Evolutionary conservation across 2,113 vertebrate genomes (phyloP).

Genomic region (Gobiocypris rarus): DNA sequence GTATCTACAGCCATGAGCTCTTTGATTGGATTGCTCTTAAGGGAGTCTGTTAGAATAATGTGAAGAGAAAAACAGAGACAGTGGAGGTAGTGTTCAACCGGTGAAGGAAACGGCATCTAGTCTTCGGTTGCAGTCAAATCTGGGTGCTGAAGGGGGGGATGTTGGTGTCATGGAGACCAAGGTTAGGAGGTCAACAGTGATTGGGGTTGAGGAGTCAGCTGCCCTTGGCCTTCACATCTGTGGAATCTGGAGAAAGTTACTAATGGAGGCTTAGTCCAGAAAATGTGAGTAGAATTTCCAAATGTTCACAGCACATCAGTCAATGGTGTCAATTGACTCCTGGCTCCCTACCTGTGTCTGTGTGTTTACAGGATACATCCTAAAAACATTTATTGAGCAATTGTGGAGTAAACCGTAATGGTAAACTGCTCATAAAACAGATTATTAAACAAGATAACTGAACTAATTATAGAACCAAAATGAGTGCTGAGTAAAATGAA

Average conservation of each 20-base stretch:
- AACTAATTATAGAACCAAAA: neutral
- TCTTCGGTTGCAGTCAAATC: neutral
- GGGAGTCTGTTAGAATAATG: neutral
- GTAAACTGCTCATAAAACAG: neutral
- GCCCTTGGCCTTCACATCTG: constrained; percentile 9
- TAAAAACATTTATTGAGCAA: neutral
- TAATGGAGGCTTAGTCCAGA: constrained; percentile 23
- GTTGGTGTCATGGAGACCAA: neutral
- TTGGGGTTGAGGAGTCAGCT: constrained; percentile 39
- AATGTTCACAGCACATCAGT: neutral
- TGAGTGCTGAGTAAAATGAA: neutral
- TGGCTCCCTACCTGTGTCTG: neutral
- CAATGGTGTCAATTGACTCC: neutral
- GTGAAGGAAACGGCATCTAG: neutral
- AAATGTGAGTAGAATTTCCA: constrained; percentile 42
- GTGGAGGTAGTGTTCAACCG: neutral
- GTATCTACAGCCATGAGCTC: constrained; percentile 5
- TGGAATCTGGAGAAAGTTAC: constrained; percentile 22
- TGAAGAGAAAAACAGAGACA: neutral
- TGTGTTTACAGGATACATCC: neutral
- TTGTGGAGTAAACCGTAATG: neutral
- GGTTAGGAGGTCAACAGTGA: constrained; percentile 44
- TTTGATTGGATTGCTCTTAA: constrained; percentile 9
- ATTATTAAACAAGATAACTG: neutral
- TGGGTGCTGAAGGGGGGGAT: constrained; percentile 5